phyloP scores from a whole-genome alignment of 2,888 invertebrate species.

The Caenorhabditis afra region DNA sequence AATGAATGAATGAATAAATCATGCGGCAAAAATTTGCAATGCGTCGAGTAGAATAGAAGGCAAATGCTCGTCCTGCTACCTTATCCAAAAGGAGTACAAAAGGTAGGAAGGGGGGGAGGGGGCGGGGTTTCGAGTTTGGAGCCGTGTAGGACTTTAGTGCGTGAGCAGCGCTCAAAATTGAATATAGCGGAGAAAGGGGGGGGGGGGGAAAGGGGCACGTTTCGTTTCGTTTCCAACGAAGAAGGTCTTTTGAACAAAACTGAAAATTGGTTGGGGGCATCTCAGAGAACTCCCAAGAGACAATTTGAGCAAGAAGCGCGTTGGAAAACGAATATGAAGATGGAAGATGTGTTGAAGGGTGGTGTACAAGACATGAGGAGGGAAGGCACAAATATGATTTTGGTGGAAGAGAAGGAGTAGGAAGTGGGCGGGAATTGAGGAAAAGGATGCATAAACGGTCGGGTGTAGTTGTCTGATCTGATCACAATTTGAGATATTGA shows the following conservation, averaged over 20 bases:
- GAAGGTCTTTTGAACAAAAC: constrained; percentile 38
- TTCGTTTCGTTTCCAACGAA: constrained; percentile 3
- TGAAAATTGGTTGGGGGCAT: constrained; percentile 56
- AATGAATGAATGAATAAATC: constrained; percentile 45
- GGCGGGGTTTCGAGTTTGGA: neutral
- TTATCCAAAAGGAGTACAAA: constrained; percentile 4
- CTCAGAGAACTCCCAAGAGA: constrained; percentile 47
- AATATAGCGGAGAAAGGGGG: constrained; percentile 34
- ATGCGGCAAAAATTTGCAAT: constrained; percentile 24
- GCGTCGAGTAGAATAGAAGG: neutral
- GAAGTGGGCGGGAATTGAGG: neutral
- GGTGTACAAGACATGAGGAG: neutral
- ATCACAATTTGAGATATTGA: too few species aligned
- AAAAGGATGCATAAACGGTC: neutral
- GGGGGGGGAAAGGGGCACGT: constrained; percentile 1
- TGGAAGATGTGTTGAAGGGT: constrained; percentile 50
- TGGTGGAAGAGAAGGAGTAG: neutral
- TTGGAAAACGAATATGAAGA: constrained; percentile 41
- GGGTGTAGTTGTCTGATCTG: too few species aligned
- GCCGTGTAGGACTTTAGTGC: constrained; percentile 17
- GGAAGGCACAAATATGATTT: constrained; percentile 45
- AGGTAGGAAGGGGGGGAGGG: neutral
- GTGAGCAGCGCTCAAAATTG: constrained; percentile 47
- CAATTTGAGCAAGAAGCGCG: constrained; percentile 17
- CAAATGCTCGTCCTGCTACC: neutral